Base-by-base conservation (phyloP, 2,113 vertebrate genomes). In the Candoia aspera region DNA sequence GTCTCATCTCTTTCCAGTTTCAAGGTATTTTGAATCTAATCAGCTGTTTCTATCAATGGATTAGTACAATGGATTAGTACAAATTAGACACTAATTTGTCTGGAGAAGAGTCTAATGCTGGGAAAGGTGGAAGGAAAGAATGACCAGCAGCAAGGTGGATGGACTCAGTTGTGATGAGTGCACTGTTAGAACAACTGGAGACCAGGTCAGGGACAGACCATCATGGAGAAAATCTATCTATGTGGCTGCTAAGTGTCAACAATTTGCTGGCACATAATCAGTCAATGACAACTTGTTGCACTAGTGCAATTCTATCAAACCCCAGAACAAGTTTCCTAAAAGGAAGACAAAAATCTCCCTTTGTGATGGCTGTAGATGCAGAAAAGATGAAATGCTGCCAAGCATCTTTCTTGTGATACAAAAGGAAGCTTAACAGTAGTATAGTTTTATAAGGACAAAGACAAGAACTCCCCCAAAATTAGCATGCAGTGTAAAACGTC, bases 351-450 rank as follows among this genome's bases (percentile, higher is more conserved):
- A 54, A 64, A 33, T 17, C 12, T 12, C 3, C 24, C 57, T n/a
- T 93, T 55, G 94, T 95, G 88, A 93, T 90, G 95, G 93, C 57
- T 53, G 10, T n/a, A n/a, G 23, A 26, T 91, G 79, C 26, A 89
- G 42, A 89, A 46, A 89, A 89, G 33, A 10, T 29, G 26, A 29
- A 84, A 59, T 2, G 55, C 26, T 42, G 6, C 55, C 13, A 42
- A 42, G 42, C 42, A 42, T 23, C 57, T 59, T 58, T 85, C 90
- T 64, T 91, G 42, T 11, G 59, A 64, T 64, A 59, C 46, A 86
- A 91, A 91, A 73, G 49, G 46, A 91, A 68, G 59, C 26, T n/a
- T 33, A 86, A 62, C 29, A 91, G 19, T 21, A 42, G 21, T 19
- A 26, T 2, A 55, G 49, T 42, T 37, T 37, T 33, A 46, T 59